These are phyloP conservation scores for Crepidodera aurea DNA, from an alignment of 2,888 invertebrate genomes.

Conservation along the genomic window DNA sequence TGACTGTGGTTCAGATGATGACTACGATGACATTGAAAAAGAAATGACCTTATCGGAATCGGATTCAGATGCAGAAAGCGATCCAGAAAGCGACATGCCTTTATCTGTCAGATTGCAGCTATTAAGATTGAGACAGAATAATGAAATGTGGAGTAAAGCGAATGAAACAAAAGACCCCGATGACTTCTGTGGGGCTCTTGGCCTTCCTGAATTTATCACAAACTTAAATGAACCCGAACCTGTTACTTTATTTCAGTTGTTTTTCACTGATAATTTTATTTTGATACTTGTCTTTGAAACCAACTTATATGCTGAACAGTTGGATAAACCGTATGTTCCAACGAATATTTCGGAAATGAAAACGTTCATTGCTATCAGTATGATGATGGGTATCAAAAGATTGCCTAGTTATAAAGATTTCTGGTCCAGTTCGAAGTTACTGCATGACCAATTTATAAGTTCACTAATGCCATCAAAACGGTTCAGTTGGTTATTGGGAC, in stretches of 20 bases:
- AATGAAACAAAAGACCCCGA: too few species aligned
- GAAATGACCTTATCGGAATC: background rate
- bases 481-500: conserved; percentile 36
- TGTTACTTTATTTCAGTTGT: background rate
- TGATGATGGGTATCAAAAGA: conserved; percentile 36
- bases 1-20: background rate
- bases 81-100: conserved; percentile 1
- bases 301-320: conserved; percentile 9
- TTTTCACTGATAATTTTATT: background rate
- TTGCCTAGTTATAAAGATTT: conserved; percentile 37
- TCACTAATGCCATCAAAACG: conserved; percentile 30
- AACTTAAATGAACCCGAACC: background rate
- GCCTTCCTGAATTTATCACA: background rate
- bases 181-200: background rate
- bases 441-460: conserved; percentile 34
- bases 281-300: conserved; percentile 6
- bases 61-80: too few species aligned
- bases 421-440: conserved; percentile 25
- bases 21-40: background rate
- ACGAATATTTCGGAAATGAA: conserved; percentile 9
- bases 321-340: background rate
- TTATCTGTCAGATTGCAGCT: background rate
- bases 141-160: background rate
- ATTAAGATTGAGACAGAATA: background rate
- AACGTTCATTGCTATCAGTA: conserved; percentile 26